Percentiles rank a stretch among this genome's conserved stretches.
phyloP scores from a whole-genome alignment of 2,888 invertebrate species.

The Iselma pallidipennis region DNA sequence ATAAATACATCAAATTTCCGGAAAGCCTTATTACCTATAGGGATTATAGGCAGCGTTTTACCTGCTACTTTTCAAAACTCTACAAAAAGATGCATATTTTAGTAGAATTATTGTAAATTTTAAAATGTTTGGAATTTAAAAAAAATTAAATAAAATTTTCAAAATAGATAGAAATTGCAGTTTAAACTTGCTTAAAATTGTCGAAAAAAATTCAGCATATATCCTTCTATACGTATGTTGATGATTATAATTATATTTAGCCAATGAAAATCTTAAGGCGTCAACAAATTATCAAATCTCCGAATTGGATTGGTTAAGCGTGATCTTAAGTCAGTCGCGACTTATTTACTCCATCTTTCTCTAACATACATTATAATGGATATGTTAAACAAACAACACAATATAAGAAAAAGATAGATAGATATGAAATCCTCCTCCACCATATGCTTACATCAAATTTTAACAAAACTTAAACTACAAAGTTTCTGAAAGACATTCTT shows the following conservation, averaged over 20 bases:
- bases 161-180: neutral
- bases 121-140: too few species aligned
- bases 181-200: neutral
- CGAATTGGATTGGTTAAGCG: slow-evolving; percentile 14
- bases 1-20: too few species aligned
- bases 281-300: slow-evolving; percentile 1
- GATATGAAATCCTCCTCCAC: neutral
- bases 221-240: too few species aligned
- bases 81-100: too few species aligned
- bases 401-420: neutral
- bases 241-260: neutral
- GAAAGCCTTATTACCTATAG: too few species aligned
- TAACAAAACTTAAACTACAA: slow-evolving; percentile 41
- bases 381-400: slow-evolving; percentile 13
- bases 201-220: neutral
- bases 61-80: too few species aligned
- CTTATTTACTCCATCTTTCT: slow-evolving; percentile 5
- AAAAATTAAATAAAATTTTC: too few species aligned
- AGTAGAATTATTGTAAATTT: too few species aligned
- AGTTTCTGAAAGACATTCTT: slow-evolving; percentile 50
- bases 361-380: neutral
- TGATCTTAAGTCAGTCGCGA: slow-evolving; percentile 3
- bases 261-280: slow-evolving; percentile 22
- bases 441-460: slow-evolving; percentile 14
- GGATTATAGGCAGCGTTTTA: too few species aligned